These are phyloP conservation scores for Saguinus midas DNA, from an alignment of 2,113 vertebrate genomes.

Conservation along the genomic window DNA sequence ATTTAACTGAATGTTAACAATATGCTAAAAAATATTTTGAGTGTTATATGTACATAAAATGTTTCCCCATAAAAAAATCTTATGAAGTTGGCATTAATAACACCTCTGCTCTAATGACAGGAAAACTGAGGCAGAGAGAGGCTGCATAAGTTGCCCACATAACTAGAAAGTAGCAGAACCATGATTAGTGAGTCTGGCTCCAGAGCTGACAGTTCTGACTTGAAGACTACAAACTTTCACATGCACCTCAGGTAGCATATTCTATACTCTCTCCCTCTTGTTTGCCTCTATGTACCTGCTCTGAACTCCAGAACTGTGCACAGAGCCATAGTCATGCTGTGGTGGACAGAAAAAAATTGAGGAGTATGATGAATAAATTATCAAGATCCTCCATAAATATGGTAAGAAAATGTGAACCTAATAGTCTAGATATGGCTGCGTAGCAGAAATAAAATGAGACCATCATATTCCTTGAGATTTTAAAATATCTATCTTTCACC, in stretches of 20 bases:
- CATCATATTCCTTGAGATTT: not conserved
- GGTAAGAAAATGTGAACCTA: not conserved
- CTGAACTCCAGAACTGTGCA: not conserved
- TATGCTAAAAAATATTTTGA: not conserved
- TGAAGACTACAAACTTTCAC: not conserved
- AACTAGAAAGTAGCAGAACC: not conserved
- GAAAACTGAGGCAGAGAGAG: not conserved
- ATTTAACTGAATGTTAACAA: not conserved
- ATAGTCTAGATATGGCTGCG: not conserved
- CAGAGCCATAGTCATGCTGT: not conserved
- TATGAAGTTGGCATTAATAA: not conserved
- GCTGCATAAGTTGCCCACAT: fast-evolving
- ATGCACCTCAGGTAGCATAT: fast-evolving
- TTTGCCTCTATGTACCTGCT: not conserved
- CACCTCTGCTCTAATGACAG: not conserved
- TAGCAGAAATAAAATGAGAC: not conserved
- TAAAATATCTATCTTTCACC: not conserved
- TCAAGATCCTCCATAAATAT: not conserved
- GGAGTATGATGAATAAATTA: not conserved
- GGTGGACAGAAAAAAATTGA: not conserved
- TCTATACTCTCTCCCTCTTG: not conserved
- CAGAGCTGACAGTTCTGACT: not conserved
- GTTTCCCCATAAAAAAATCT: not conserved
- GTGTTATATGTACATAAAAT: not conserved
- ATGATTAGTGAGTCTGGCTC: not conserved